Evolutionary conservation across 2,113 vertebrate species (phyloP).

Genomic region (Illadopsis cleaveri): DNA sequence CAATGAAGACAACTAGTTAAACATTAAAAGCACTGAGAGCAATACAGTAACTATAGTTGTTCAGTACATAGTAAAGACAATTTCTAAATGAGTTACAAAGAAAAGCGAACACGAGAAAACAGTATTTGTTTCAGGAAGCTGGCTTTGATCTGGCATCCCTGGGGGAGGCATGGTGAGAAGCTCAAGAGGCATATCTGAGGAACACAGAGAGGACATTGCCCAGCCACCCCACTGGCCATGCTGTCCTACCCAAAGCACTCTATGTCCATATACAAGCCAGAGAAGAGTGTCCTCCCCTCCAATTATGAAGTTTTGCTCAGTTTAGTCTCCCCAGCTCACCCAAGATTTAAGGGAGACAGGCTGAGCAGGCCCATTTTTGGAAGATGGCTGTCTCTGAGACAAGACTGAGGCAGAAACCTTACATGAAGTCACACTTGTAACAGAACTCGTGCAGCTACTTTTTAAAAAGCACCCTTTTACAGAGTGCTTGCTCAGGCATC

Average conservation of each 20-base stretch:
- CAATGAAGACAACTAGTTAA: neutral
- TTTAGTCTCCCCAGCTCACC: neutral
- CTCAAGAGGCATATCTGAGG: neutral
- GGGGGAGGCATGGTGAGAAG: neutral
- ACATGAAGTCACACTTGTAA: neutral
- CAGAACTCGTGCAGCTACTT: neutral
- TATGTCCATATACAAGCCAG: neutral
- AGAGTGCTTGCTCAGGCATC: neutral
- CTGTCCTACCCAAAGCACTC: neutral
- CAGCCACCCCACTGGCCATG: neutral
- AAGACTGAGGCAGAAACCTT: neutral
- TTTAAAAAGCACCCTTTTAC: neutral
- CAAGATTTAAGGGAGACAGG: neutral
- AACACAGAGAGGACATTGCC: neutral
- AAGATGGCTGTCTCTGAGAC: neutral
- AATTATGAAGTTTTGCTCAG: neutral
- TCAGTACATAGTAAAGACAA: neutral
- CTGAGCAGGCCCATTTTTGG: neutral
- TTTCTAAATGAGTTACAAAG: too few relatives aligned
- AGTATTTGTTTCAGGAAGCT: neutral
- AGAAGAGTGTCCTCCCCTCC: neutral
- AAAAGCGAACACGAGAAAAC: neutral
- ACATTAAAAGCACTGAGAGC: neutral
- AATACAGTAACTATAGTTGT: neutral
- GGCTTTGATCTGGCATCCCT: neutral